phyloP scores from a whole-genome alignment of 2,113 vertebrate species.

The Antechinus stuartii region DNA sequence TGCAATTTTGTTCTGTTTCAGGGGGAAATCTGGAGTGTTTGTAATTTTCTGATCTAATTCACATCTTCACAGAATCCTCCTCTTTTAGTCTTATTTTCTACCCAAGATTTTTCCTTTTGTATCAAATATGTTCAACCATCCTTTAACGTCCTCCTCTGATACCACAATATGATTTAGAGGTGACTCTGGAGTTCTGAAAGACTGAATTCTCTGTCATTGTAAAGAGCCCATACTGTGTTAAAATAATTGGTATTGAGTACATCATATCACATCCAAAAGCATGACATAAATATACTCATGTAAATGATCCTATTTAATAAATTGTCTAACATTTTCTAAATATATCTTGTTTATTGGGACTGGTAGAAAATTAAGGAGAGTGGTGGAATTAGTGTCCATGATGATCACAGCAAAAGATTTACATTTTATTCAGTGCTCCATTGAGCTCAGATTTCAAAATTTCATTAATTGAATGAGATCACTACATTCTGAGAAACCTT shows the following conservation, averaged over 20 bases:
- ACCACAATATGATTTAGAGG: not conserved
- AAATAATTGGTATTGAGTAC: not conserved
- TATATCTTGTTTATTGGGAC: not conserved
- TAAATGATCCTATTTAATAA: slow-evolving; percentile 32
- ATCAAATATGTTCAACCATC: not conserved
- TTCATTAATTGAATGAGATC: not conserved
- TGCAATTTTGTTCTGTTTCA: no score
- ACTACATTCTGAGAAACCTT: not conserved
- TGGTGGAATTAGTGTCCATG: not conserved
- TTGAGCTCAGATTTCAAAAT: slow-evolving; percentile 4
- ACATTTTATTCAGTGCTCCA: not conserved
- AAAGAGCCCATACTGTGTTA: not conserved
- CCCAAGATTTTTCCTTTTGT: not conserved
- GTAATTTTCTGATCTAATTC: no score
- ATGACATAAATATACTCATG: not conserved
- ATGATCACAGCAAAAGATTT: slow-evolving; percentile 1
- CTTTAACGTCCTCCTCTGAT: not conserved
- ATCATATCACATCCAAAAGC: not conserved
- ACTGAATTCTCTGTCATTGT: not conserved
- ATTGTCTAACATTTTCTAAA: not conserved
- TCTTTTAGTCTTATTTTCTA: not conserved
- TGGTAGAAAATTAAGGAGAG: not conserved
- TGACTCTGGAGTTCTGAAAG: not conserved
- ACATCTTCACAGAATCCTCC: no score
- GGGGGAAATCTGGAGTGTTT: no score